These are phyloP conservation scores for Vanacampus margaritifer DNA, from an alignment of 2,113 vertebrate genomes.

Conservation along the genomic window DNA sequence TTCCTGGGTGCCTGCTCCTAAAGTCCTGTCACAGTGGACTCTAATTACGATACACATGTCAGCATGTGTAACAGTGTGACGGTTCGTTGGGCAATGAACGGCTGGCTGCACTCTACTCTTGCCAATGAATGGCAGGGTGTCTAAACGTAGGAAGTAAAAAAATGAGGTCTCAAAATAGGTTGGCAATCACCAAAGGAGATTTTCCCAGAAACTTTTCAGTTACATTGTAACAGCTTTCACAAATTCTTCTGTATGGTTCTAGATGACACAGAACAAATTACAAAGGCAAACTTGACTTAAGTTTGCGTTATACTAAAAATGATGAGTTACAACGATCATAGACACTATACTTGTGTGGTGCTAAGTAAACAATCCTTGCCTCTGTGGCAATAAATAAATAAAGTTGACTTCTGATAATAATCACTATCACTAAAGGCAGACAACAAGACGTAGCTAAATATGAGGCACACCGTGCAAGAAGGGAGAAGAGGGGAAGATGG, in stretches of 20 bases:
- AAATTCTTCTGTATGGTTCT: background rate
- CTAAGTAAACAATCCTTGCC: too few species aligned
- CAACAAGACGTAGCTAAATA: too few species aligned
- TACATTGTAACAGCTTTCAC: conserved; percentile 1
- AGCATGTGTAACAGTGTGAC: conserved; percentile 7
- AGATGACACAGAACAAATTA: conserved; percentile 15
- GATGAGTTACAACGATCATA: too few species aligned
- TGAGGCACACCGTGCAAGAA: too few species aligned
- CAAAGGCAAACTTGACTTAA: conserved; percentile 1
- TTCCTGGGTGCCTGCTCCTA: conserved; percentile 16
- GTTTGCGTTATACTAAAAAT: background rate
- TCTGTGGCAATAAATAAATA: too few species aligned
- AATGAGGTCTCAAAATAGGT: conserved; percentile 8
- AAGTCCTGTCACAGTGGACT: conserved; percentile 15
- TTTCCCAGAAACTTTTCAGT: background rate
- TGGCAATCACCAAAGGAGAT: conserved; percentile 7
- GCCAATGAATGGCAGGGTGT: conserved; percentile 2
- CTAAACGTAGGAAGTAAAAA: background rate
- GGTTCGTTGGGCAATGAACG: conserved; percentile 13
- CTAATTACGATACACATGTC: conserved; percentile 25
- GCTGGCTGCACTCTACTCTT: background rate
- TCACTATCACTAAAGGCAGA: too few species aligned
- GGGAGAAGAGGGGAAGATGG: too few species aligned
- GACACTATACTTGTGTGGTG: too few species aligned
- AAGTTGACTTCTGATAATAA: too few species aligned